Evolutionary conservation across 2,113 vertebrate species (phyloP).

Genomic region (Microtus oregoni): DNA sequence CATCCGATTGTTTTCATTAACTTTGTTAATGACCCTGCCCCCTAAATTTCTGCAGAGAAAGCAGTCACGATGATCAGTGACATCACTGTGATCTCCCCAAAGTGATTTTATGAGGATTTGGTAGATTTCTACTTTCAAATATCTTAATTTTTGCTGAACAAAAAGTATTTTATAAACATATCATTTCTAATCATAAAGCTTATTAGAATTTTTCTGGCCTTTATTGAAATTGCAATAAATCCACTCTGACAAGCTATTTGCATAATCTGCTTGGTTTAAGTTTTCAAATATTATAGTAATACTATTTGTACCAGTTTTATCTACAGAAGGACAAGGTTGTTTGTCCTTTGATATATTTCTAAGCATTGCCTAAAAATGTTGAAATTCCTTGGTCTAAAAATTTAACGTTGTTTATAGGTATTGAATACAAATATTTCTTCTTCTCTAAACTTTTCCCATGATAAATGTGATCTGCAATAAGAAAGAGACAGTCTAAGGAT

Average conservation of each 20-base stretch:
- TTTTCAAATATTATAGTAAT: neutral
- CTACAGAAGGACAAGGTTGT: neutral
- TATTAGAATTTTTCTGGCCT: neutral
- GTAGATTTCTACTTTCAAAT: neutral
- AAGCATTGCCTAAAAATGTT: slow-evolving; percentile 34
- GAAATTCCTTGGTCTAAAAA: neutral
- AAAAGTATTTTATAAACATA: neutral
- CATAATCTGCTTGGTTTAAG: neutral
- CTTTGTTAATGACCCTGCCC: slow-evolving; percentile 54
- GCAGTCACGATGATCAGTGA: neutral
- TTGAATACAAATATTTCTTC: slow-evolving; percentile 33
- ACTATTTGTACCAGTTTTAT: neutral
- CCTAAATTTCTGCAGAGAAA: slow-evolving; percentile 24
- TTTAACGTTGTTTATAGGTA: neutral
- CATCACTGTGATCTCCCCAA: neutral
- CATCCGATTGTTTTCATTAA: slow-evolving; percentile 45
- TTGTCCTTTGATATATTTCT: neutral
- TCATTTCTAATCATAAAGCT: neutral
- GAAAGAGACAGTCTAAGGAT: slow-evolving; percentile 59
- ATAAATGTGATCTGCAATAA: slow-evolving; percentile 59
- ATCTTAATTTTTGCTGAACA: neutral
- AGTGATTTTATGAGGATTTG: neutral
- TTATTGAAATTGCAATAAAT: neutral
- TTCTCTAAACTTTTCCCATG: slow-evolving; percentile 61
- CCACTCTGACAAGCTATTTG: neutral